Conservation (phyloP, 2,797 vertebrate genomes). For the Xiphophorus birchmanni region DNA sequence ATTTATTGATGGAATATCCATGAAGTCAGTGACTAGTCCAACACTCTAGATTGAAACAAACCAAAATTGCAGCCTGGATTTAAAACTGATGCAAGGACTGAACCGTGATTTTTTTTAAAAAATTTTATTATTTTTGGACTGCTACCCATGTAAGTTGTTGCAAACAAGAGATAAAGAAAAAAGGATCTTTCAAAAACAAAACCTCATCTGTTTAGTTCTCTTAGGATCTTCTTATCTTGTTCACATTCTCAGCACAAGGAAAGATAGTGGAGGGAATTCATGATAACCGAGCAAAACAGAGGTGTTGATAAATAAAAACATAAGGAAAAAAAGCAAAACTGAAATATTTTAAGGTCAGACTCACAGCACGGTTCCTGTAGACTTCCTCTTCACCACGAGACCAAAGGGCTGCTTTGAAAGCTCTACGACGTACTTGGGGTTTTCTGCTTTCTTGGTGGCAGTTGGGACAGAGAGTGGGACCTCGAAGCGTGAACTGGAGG, state of each 20-base stretch:
- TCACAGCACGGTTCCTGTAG: constrained; percentile 78
- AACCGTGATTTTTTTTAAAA: not conserved
- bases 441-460: constrained; percentile 71
- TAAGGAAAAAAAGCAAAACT: not conserved
- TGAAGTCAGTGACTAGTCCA: too few relatives aligned
- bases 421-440: constrained; percentile 80
- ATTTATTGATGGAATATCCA: not conserved
- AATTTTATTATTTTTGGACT: not conserved
- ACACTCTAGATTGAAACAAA: too few relatives aligned
- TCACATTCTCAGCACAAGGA: not conserved
- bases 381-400: constrained; percentile 76
- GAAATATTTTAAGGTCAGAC: constrained; percentile 11
- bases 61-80: too few relatives aligned
- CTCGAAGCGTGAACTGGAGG: constrained; percentile 78
- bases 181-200: not conserved
- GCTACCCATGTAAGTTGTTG: not conserved
- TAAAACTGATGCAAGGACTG: too few relatives aligned
- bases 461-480: constrained; percentile 82
- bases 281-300: not conserved
- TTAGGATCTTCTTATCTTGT: not conserved
- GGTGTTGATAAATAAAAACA: not conserved
- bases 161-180: not conserved
- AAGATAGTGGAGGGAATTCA: not conserved
- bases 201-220: not conserved
- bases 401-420: constrained; percentile 83